These are phyloP conservation scores for Mola mola DNA, from an alignment of 2,113 vertebrate genomes.

Conservation along the genomic window DNA sequence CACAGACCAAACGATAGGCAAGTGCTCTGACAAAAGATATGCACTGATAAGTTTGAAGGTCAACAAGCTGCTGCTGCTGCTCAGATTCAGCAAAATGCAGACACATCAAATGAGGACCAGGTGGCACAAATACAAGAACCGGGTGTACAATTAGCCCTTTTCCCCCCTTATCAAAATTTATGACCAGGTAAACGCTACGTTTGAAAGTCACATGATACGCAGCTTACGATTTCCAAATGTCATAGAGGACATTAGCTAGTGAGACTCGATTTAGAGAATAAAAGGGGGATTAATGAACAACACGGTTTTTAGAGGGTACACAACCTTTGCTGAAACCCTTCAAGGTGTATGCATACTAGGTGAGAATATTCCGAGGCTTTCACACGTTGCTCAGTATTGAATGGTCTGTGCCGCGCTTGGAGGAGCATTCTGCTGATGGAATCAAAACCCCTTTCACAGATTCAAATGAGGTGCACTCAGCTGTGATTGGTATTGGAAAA, in stretches of 20 bases:
- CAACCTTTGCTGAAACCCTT: conserved; percentile 50
- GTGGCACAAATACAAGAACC: conserved; percentile 61
- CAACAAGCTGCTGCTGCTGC: conserved; percentile 74
- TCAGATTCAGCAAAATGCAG: conserved; percentile 43
- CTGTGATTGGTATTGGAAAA: conserved; percentile 87
- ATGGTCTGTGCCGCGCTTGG: conserved; percentile 74
- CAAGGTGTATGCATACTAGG: conserved; percentile 60
- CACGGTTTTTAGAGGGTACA: conserved; percentile 46
- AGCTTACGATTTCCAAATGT: conserved; percentile 53
- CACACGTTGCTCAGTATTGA: conserved; percentile 72
- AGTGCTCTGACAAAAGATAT: conserved; percentile 72
- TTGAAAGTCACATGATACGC: conserved; percentile 56
- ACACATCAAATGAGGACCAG: conserved; percentile 48
- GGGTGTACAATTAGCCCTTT: conserved; percentile 59
- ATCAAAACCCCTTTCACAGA: conserved; percentile 83
- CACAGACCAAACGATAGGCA: conserved; percentile 65
- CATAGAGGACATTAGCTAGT: conserved; percentile 62
- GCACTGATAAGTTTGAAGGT: conserved; percentile 81
- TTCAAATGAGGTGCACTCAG: conserved; percentile 84
- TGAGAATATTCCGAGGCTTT: conserved; percentile 73
- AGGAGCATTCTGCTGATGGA: conserved; percentile 84
- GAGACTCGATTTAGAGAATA: conserved; percentile 63
- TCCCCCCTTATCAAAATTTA: conserved; percentile 66
- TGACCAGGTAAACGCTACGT: conserved; percentile 48
- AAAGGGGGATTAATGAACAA: conserved; percentile 76